These are phyloP conservation scores for Antheraea yamamai DNA, from an alignment of 2,888 invertebrate species.

Conservation along the genomic window DNA sequence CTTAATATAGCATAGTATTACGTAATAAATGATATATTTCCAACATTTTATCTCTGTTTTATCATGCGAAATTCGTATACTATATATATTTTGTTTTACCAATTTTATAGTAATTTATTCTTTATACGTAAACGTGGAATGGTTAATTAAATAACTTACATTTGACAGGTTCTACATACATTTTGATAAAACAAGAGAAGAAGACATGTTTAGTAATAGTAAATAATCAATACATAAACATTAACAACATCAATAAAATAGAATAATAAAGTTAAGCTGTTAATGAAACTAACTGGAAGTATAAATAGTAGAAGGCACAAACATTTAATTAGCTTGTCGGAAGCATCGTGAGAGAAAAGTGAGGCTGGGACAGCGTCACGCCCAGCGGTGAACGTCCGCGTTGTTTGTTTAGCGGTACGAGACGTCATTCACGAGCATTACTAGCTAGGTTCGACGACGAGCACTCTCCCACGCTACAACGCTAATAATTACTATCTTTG, in stretches of 20 bases:
- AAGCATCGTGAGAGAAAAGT: constrained; percentile 5
- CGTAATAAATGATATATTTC: background rate
- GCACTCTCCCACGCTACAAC: constrained; percentile 42
- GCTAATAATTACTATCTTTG: constrained; percentile 49
- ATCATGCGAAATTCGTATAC: background rate
- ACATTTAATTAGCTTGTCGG: constrained; percentile 7
- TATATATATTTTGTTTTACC: background rate
- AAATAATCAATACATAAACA: background rate
- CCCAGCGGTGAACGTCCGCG: constrained; percentile 50
- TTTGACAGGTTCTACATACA: background rate
- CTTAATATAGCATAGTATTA: background rate
- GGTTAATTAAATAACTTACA: background rate
- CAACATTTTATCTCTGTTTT: background rate
- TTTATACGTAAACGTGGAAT: background rate
- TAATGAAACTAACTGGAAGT: background rate
- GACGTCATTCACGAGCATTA: constrained; percentile 29
- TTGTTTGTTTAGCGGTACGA: constrained; percentile 65
- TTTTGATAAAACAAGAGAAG: background rate
- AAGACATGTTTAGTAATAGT: background rate
- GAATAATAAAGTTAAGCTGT: background rate
- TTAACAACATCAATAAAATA: background rate
- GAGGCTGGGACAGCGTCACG: constrained; percentile 18
- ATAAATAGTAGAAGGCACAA: background rate
- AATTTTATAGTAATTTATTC: background rate
- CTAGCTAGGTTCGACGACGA: constrained; percentile 24